phyloP scores from a whole-genome alignment of 53 echinoderm and acorn worm species.

The Hippasteria phrygiana region DNA sequence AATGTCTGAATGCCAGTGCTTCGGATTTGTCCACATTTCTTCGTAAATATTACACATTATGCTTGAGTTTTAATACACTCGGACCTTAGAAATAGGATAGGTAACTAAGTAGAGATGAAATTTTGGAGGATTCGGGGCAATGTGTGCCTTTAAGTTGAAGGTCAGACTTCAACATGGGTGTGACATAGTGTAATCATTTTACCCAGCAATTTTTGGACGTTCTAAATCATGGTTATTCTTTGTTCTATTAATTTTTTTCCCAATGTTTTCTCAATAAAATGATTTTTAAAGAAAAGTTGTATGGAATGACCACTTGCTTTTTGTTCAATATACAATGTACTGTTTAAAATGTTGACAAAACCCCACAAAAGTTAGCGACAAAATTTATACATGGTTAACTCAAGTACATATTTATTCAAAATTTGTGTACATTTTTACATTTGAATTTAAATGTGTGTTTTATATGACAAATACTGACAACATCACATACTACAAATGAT shows the following conservation, averaged over 20 bases:
- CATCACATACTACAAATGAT: background rate
- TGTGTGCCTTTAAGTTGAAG: too few species aligned
- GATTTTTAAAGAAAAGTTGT: background rate
- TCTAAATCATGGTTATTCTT: background rate
- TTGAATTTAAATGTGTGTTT: background rate
- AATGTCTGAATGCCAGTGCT: too few species aligned
- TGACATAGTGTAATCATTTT: too few species aligned
- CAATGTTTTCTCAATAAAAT: background rate
- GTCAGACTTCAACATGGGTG: too few species aligned
- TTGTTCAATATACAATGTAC: background rate
- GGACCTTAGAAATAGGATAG: too few species aligned
- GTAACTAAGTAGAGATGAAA: too few species aligned
- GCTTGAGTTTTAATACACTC: too few species aligned
- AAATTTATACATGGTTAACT: background rate
- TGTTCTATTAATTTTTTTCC: background rate
- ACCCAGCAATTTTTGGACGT: too few species aligned
- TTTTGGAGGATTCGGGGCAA: too few species aligned
- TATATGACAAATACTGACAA: constrained; percentile 12
- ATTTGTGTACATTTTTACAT: constrained; percentile 39
- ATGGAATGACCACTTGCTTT: background rate
- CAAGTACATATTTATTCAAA: constrained; percentile 15
- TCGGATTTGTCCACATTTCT: too few species aligned
- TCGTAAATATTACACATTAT: too few species aligned
- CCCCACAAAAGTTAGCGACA: background rate
- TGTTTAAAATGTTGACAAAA: background rate